A percentile compares a stretch with the other conserved stretches of the same genome.
Evolutionary conservation across 2,888 invertebrate species (phyloP).

Genomic region (Fragum fragum): DNA sequence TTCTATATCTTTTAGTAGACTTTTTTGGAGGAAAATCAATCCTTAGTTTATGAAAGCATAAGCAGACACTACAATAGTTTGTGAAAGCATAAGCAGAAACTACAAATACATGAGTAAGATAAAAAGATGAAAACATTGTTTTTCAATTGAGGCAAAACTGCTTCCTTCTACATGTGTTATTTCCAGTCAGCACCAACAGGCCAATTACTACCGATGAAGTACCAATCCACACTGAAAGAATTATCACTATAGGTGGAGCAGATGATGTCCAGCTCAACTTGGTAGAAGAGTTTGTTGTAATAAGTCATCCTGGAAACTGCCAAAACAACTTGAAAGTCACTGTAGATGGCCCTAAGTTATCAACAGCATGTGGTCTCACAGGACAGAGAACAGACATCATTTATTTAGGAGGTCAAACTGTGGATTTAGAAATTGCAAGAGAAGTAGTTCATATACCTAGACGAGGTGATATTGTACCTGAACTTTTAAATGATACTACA

Average conservation of each 20-base stretch:
- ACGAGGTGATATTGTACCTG: constrained; percentile 54
- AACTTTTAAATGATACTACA: constrained; percentile 44
- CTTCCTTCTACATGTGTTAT: neutral
- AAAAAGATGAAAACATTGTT: too few species aligned
- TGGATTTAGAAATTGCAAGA: constrained; percentile 52
- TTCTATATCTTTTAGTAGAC: too few species aligned
- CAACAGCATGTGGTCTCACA: constrained; percentile 36
- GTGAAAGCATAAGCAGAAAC: too few species aligned
- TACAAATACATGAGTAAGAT: too few species aligned
- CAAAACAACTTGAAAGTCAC: constrained; percentile 37
- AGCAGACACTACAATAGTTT: too few species aligned
- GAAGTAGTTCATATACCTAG: constrained; percentile 41
- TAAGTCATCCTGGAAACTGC: constrained; percentile 50
- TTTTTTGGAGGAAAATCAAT: too few species aligned
- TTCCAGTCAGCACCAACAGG: neutral
- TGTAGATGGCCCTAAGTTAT: constrained; percentile 41
- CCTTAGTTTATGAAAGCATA: too few species aligned
- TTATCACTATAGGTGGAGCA: constrained; percentile 52
- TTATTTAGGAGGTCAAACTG: constrained; percentile 45
- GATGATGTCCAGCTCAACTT: constrained; percentile 30
- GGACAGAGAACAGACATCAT: constrained; percentile 36
- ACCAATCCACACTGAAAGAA: constrained; percentile 22
- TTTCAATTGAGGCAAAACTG: neutral
- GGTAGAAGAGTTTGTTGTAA: constrained; percentile 31
- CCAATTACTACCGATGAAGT: neutral